phyloP scores from a whole-genome alignment of 2,797 vertebrate species.

The Xiphorhynchus erythropygius region DNA sequence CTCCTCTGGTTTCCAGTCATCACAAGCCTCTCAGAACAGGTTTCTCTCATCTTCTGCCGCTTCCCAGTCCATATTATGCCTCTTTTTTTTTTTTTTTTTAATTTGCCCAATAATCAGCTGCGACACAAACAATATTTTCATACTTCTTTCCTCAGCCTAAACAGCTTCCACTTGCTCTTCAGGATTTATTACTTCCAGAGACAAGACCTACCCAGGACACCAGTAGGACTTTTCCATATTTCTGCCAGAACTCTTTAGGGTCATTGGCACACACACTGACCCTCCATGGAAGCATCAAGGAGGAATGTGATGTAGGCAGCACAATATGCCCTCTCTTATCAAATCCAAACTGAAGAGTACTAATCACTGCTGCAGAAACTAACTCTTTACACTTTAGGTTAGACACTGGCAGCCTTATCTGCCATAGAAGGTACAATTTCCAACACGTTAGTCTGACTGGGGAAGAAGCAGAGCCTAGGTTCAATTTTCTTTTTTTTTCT shows the following conservation, averaged over 20 bases:
- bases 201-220: background rate
- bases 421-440: background rate
- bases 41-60: background rate
- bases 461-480: background rate
- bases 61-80: background rate
- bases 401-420: background rate
- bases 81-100: background rate
- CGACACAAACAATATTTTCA: background rate
- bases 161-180: background rate
- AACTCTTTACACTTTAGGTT: background rate
- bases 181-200: background rate
- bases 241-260: background rate
- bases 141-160: background rate
- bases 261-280: background rate
- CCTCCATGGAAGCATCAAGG: background rate
- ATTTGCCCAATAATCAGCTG: background rate
- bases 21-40: slow-evolving; percentile 4
- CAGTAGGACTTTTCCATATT: background rate
- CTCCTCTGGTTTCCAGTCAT: background rate
- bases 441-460: background rate
- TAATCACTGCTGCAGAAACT: background rate
- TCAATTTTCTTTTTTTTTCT: background rate
- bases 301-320: background rate
- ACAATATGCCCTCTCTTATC: background rate
- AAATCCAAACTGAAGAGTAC: background rate